A percentile compares a stretch with the other conserved stretches of the same genome.
Evolutionary conservation across 2,113 vertebrate species (phyloP).

Genomic region (Laticauda laticaudata): DNA sequence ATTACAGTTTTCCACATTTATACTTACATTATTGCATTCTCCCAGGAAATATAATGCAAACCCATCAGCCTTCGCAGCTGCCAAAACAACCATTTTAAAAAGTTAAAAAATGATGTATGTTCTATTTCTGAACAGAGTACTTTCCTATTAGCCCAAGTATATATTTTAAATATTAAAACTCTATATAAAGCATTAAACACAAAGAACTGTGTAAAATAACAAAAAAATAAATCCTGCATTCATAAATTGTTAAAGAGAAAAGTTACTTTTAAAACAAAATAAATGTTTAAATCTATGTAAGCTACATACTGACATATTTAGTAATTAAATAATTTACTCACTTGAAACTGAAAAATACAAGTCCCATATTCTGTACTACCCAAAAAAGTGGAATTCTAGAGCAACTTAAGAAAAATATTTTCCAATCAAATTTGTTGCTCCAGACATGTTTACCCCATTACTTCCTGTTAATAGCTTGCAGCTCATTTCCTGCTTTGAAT

Average conservation of each 20-base stretch:
- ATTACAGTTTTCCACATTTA: constrained; percentile 36
- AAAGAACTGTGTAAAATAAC: not conserved
- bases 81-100: constrained; percentile 66
- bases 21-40: constrained; percentile 99
- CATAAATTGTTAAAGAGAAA: not conserved
- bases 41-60: constrained; percentile 99
- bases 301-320: not conserved
- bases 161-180: not conserved
- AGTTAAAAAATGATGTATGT: not conserved
- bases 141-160: not conserved
- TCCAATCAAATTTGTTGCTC: not conserved
- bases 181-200: not conserved
- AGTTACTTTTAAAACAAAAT: not conserved
- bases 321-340: not conserved
- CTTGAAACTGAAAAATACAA: not conserved
- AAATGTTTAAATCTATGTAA: not conserved
- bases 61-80: constrained; percentile 98
- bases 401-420: not conserved
- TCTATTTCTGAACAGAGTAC: not conserved
- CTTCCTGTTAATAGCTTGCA: not conserved
- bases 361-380: not conserved
- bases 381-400: not conserved
- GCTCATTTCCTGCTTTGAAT: not conserved
- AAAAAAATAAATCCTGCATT: not conserved
- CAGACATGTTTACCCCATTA: not conserved